These are phyloP conservation scores for Manis crassicaudata DNA, from an alignment of 2,797 vertebrate genomes.

Conservation along the genomic window DNA sequence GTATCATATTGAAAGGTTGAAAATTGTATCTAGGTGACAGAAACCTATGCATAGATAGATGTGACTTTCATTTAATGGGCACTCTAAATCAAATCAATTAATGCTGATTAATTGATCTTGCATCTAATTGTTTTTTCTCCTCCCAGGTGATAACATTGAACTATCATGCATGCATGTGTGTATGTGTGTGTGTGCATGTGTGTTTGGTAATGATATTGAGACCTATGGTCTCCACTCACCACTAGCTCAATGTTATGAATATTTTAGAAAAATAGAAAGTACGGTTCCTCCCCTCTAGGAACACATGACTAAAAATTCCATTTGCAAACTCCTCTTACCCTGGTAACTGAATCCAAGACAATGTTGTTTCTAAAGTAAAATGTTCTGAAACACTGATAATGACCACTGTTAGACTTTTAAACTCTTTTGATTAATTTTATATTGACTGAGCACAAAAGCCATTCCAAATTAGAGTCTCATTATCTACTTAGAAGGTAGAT, in stretches of 20 bases:
- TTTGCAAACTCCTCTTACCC: not conserved
- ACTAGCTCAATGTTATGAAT: not conserved
- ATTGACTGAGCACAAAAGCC: not conserved
- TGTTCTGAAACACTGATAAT: constrained; percentile 8
- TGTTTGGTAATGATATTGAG: not conserved
- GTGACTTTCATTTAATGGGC: not conserved
- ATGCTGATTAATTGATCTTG: not conserved
- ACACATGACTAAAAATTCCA: not conserved
- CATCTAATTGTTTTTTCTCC: not conserved
- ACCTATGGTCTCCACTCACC: not conserved
- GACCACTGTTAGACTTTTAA: not conserved
- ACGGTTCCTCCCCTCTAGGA: not conserved
- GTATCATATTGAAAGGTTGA: not conserved
- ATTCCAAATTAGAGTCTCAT: not conserved
- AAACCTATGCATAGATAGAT: not conserved
- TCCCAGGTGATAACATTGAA: not conserved
- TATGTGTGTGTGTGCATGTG: not conserved
- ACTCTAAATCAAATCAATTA: constrained; percentile 4
- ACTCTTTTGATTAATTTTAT: constrained; percentile 37
- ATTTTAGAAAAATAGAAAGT: not conserved
- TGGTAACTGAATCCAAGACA: not conserved
- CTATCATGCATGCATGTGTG: not conserved
- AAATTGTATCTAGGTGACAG: constrained; percentile 13
- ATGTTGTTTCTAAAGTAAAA: not conserved
- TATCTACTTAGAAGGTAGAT: not conserved